Evolutionary conservation across 1,140 invertebrate species (phyloP).

Genomic region (Drosophila triauraria): DNA sequence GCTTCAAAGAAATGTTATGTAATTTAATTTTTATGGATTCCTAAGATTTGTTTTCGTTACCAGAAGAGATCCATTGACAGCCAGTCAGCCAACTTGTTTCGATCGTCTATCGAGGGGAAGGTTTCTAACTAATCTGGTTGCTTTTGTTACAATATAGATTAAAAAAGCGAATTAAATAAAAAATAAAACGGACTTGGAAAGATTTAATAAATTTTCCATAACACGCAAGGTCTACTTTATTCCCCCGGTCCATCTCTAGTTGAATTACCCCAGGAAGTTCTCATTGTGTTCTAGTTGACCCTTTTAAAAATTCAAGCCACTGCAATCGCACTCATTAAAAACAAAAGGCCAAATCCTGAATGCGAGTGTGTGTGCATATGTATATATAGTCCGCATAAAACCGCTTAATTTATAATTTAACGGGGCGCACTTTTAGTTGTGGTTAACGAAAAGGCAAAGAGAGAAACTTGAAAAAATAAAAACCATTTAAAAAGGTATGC

Average conservation of each 20-base stretch:
- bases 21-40: no score
- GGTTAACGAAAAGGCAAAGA: conserved; percentile 49
- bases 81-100: no score
- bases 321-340: conserved; percentile 66
- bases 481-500: conserved; percentile 81
- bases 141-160: no score
- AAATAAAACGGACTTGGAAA: neutral
- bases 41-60: no score
- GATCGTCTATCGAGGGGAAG: no score
- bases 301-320: conserved; percentile 60
- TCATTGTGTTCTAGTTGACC: conserved; percentile 67
- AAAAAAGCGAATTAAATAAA: no score
- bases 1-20: no score
- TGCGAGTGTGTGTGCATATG: conserved; percentile 16
- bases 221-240: neutral
- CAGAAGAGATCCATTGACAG: no score
- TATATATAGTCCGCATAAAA: conserved; percentile 46
- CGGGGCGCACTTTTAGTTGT: conserved; percentile 76
- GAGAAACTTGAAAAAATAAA: conserved; percentile 45
- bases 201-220: neutral
- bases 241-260: neutral
- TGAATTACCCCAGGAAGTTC: conserved; percentile 47
- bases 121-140: no score
- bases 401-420: conserved; percentile 80
- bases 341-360: conserved; percentile 57